phyloP scores from a whole-genome alignment of 2,888 invertebrate genomes.

The Endotricha flammealis region DNA sequence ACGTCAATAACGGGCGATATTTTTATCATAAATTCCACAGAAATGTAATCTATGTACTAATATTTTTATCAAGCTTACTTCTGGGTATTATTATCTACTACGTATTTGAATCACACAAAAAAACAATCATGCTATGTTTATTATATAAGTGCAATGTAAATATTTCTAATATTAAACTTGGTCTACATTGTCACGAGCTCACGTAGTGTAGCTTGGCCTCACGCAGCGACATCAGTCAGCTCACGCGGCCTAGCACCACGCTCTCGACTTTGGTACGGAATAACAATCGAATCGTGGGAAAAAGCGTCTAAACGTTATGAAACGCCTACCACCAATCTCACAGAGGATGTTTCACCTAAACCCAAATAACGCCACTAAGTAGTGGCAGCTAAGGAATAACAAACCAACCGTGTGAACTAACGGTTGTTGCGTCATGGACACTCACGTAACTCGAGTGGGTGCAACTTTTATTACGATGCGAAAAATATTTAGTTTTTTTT shows the following conservation, averaged over 20 bases:
- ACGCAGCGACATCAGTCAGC: constrained; percentile 35
- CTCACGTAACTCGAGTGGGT: constrained; percentile 16
- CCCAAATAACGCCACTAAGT: constrained; percentile 34
- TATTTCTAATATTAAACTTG: no score
- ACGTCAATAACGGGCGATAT: not conserved
- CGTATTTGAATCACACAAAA: no score
- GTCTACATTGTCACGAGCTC: no score
- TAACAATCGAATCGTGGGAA: constrained; percentile 73
- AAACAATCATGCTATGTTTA: no score
- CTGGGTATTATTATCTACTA: not conserved
- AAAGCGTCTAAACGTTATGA: constrained; percentile 54
- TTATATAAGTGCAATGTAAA: no score
- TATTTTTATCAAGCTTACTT: not conserved
- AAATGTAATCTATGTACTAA: not conserved
- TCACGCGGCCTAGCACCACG: constrained; percentile 50
- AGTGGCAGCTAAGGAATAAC: constrained; percentile 34
- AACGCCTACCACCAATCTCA: constrained; percentile 43
- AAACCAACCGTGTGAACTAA: constrained; percentile 53
- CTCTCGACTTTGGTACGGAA: constrained; percentile 47
- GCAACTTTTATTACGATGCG: not conserved
- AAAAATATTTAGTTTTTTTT: no score
- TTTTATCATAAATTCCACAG: not conserved
- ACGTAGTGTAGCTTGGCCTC: constrained; percentile 22
- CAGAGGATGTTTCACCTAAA: constrained; percentile 44
- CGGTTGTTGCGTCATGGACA: constrained; percentile 50